Conservation (phyloP, 1,140 invertebrate genomes). For the Acromyrmex heyeri region DNA sequence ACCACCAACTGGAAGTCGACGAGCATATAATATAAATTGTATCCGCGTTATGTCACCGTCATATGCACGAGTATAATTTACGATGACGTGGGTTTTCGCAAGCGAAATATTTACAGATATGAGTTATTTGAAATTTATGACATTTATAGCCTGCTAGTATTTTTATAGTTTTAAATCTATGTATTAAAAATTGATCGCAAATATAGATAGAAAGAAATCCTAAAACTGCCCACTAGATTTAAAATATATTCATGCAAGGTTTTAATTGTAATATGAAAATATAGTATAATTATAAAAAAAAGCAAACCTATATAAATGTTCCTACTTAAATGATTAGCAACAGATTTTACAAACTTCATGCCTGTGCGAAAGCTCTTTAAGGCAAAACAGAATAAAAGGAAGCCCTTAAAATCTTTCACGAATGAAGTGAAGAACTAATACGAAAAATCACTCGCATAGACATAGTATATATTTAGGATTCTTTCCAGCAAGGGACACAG, state of each 20-base stretch:
- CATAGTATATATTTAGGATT: no score
- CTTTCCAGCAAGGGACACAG: no score
- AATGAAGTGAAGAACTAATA: not conserved
- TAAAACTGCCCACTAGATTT: not conserved
- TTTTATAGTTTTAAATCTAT: not conserved
- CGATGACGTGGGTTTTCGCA: not conserved
- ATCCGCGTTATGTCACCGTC: not conserved
- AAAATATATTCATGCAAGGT: constrained; percentile 11
- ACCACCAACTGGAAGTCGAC: constrained; percentile 4
- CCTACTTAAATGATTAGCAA: not conserved
- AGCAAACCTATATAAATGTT: not conserved
- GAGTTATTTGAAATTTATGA: not conserved
- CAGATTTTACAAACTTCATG: not conserved
- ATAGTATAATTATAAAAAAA: not conserved
- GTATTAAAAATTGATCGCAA: not conserved
- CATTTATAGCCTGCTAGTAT: not conserved
- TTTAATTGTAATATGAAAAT: not conserved
- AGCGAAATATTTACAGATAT: not conserved
- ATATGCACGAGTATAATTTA: constrained; percentile 4
- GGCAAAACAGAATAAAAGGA: not conserved
- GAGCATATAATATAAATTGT: constrained; percentile 28
- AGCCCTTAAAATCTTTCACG: not conserved
- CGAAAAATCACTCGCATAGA: no score
- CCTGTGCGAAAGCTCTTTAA: not conserved
- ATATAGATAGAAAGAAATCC: not conserved